phyloP scores from a whole-genome alignment of 2,797 vertebrate species.

The Enteromius fasciolatus region DNA sequence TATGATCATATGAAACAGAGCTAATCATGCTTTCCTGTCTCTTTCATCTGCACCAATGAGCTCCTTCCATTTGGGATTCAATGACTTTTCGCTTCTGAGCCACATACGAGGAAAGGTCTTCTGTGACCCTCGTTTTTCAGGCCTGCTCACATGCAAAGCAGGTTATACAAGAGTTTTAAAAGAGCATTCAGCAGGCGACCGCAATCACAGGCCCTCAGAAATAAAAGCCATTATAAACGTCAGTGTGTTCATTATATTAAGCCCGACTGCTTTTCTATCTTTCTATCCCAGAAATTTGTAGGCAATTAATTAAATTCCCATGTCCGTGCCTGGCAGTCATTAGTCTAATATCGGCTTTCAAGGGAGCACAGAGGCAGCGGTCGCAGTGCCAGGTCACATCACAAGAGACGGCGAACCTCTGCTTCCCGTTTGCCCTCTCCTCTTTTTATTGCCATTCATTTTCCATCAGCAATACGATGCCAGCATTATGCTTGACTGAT shows the following conservation, averaged over 20 bases:
- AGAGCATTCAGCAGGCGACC: conserved; percentile 35
- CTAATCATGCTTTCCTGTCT: conserved; percentile 49
- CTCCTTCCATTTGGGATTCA: conserved; percentile 24
- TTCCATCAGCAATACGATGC: conserved; percentile 61
- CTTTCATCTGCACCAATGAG: conserved; percentile 49
- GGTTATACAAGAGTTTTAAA: conserved; percentile 22
- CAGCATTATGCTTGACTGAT: conserved; percentile 64
- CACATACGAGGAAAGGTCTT: conserved; percentile 27
- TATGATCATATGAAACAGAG: conserved; percentile 49
- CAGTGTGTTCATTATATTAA: conserved; percentile 40
- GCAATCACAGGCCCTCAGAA: conserved; percentile 40
- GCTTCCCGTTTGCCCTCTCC: conserved; percentile 59
- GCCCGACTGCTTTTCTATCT: conserved; percentile 42
- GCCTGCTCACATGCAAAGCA: conserved; percentile 44
- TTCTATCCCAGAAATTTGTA: conserved; percentile 56
- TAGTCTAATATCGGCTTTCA: conserved; percentile 51
- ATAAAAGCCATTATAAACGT: conserved; percentile 47
- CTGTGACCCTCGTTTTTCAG: conserved; percentile 19
- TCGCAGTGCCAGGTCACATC: conserved; percentile 58
- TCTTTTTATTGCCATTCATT: conserved; percentile 63
- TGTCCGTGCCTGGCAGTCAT: conserved; percentile 56
- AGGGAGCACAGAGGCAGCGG: conserved; percentile 15
- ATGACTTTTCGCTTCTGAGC: conserved; percentile 22
- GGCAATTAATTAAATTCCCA: conserved; percentile 63
- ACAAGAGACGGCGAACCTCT: conserved; percentile 52